Evolutionary conservation across 2,113 vertebrate species (phyloP), one percentile per base, ranked within the genome.

Genomic region (Sander vitreus): DNA sequence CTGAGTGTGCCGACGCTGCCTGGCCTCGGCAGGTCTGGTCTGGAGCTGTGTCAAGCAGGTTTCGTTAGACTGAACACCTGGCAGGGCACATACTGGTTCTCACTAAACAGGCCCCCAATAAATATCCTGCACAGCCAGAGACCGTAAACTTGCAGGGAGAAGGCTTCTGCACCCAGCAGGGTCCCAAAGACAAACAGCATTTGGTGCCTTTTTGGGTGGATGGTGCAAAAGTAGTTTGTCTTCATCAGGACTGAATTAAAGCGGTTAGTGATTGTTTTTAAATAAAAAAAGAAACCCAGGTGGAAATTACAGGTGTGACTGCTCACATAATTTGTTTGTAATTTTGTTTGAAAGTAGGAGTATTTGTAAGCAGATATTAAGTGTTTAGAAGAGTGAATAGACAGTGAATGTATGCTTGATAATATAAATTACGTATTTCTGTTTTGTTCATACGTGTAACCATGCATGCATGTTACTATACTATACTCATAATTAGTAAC

Each of bases 121-220:
- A 95, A 95, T 91, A 95, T 94, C 89, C 83, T 81, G 87, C 91
- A 89, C 92, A 93, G 92, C 90, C 89, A 91, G 94, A 89, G 89
- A 91, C 91, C 78, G 85, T 95, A 94, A 94, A 95, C 85, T 73
- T 71, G 68, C 87, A 85, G 80, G 73, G 85, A 79, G 78, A 82
- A 67, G 85, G 88, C 93, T 91, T 78, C 91, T 91, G 89, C 83
- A 4, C 91, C 71, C 92, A 86, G 91, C 92, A 55, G 93, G 93
- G 81, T 67, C 87, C 88, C 60, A 0, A 48, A 88, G 85, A 88
- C 91, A 89, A 90, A 88, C 84, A 89, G 76, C 95, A 94, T 95
- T 94, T 96, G 93, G 92, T 92, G 73, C 74, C 47, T 85, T 87
- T 73, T 89, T 62, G 64, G 16, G 76, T 19, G 57, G 47, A 76